Percentiles rank a stretch among this genome's conserved stretches.
Conservation (phyloP, 2,113 vertebrate genomes). For the Sphyrna mokarran region DNA sequence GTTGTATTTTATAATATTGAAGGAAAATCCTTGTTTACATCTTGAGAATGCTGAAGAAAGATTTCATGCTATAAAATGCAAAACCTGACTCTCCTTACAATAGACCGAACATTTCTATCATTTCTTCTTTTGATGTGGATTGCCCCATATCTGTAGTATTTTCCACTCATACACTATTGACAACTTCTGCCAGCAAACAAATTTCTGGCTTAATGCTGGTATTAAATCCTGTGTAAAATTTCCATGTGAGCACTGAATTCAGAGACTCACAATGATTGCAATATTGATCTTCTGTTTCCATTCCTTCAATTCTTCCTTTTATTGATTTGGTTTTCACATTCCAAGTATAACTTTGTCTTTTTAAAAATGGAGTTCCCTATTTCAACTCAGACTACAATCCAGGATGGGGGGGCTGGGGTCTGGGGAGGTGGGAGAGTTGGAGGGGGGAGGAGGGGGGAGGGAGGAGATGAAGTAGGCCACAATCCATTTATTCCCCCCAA, state of each 20-base stretch:
- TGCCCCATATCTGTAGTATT: background rate
- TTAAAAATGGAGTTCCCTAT: background rate
- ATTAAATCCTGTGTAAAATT: background rate
- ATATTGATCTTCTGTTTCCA: background rate
- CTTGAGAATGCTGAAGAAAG: background rate
- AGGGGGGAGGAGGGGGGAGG: too few relatives aligned
- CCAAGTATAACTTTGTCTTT: background rate
- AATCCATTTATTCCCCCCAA: too few relatives aligned
- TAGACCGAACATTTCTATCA: background rate
- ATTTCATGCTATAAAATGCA: background rate
- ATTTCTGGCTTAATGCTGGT: background rate
- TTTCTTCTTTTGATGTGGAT: background rate
- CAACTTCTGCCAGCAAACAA: background rate
- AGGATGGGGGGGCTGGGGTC: too few relatives aligned
- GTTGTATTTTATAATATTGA: background rate
- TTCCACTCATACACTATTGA: background rate
- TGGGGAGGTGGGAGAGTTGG: too few relatives aligned
- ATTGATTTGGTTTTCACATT: background rate
- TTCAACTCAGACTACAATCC: background rate
- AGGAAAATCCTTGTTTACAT: background rate
- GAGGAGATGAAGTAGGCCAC: background rate
- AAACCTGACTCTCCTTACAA: background rate
- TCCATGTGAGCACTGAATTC: too few relatives aligned
- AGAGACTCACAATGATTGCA: too few relatives aligned
- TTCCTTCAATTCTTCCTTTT: background rate